Evolutionary conservation across 53 echinoderm and acorn worm species (phyloP).

Genomic region (Paracentrotus lividus): DNA sequence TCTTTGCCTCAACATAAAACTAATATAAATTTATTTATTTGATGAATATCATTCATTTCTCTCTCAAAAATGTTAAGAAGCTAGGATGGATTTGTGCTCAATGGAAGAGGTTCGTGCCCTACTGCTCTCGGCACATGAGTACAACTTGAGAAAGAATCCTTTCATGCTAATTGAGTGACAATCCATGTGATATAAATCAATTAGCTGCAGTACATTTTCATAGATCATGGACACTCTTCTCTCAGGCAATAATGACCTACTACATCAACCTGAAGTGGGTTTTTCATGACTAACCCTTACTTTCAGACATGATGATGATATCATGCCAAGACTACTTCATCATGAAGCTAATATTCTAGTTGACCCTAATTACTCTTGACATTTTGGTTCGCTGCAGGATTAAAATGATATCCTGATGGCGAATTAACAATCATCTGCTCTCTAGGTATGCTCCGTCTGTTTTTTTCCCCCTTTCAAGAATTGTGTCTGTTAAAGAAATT

Average conservation of each 20-base stretch:
- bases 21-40: neutral
- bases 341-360: constrained; percentile 39
- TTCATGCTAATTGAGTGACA: neutral
- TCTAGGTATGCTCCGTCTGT: neutral
- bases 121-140: neutral
- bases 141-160: neutral
- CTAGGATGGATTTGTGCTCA: neutral
- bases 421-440: constrained; percentile 19
- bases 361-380: constrained; percentile 32
- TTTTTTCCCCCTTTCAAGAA: constrained; percentile 23
- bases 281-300: constrained; percentile 36
- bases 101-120: neutral
- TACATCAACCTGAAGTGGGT: constrained; percentile 49
- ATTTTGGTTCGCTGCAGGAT: constrained; percentile 15
- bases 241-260: constrained; percentile 38
- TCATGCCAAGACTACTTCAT: constrained; percentile 11
- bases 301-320: neutral
- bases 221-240: neutral
- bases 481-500: neutral
- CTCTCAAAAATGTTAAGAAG: neutral
- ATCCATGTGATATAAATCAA: neutral
- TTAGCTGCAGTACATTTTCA: neutral
- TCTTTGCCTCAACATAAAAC: neutral
- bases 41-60: neutral
- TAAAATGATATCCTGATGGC: constrained; percentile 34